These are phyloP conservation scores for Xiphorhynchus erythropygius DNA, from an alignment of 2,797 vertebrate species.

Conservation along the genomic window DNA sequence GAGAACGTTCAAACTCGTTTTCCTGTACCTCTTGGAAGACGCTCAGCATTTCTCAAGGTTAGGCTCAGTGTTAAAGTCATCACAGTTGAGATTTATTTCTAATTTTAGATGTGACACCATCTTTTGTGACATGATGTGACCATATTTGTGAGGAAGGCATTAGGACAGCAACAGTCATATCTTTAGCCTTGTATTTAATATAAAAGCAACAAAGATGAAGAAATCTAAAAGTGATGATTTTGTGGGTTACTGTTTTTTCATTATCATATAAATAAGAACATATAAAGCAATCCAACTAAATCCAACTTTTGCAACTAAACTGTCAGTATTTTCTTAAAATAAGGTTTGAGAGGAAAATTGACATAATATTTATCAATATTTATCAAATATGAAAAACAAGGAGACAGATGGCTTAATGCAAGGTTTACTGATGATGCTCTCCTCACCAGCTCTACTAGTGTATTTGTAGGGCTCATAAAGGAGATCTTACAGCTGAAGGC, in stretches of 20 bases:
- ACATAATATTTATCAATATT: neutral
- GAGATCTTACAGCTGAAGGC: neutral
- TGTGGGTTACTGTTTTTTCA: neutral
- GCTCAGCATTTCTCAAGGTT: slow-evolving; percentile 35
- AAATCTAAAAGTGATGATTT: neutral
- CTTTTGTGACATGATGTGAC: slow-evolving; percentile 56
- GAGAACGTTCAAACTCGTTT: neutral
- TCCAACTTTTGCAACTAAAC: neutral
- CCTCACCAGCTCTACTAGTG: neutral
- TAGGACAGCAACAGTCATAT: neutral
- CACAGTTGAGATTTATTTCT: slow-evolving; percentile 54
- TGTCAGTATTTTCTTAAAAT: neutral
- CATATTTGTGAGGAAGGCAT: neutral
- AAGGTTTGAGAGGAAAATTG: neutral
- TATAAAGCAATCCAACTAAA: neutral
- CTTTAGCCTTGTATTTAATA: neutral
- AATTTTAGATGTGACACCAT: slow-evolving; percentile 50
- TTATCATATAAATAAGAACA: neutral
- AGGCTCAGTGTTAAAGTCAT: slow-evolving; percentile 33
- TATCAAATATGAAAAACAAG: neutral
- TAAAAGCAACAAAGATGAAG: neutral
- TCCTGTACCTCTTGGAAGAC: neutral
- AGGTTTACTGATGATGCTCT: neutral
- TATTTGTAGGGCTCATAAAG: slow-evolving; percentile 7
- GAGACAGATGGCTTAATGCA: neutral